phyloP scores from a whole-genome alignment of 53 echinoderm and acorn worm species.

The Holothuria leucospilota region DNA sequence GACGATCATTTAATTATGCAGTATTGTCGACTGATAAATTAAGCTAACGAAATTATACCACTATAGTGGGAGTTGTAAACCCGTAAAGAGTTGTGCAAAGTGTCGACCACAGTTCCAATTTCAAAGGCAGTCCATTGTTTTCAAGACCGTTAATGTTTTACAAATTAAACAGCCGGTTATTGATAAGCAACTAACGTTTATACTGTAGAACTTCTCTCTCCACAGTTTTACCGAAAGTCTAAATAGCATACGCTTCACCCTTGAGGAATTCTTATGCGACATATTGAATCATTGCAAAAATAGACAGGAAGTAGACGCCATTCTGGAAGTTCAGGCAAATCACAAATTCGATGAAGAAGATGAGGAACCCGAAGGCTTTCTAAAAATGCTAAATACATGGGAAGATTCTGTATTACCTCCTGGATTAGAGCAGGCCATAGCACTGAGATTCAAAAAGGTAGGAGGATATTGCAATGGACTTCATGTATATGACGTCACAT shows the following conservation, averaged over 20 bases:
- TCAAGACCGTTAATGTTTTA: too few species aligned
- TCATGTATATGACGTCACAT: too few species aligned
- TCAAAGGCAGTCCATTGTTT: too few species aligned
- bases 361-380: not conserved
- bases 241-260: not conserved
- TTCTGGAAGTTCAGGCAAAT: constrained; percentile 28
- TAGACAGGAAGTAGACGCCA: constrained; percentile 25
- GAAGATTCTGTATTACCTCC: constrained; percentile 34
- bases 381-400: constrained; percentile 29
- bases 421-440: constrained; percentile 23
- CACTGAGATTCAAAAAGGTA: constrained; percentile 31
- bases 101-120: too few species aligned
- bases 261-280: constrained; percentile 29
- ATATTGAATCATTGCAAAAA: constrained; percentile 19
- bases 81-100: too few species aligned
- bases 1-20: too few species aligned
- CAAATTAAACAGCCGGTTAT: too few species aligned
- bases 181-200: too few species aligned
- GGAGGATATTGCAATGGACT: not conserved
- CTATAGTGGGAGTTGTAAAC: too few species aligned
- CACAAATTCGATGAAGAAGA: constrained; percentile 24
- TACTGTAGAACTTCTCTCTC: not conserved
- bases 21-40: too few species aligned
- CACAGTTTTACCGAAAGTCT: constrained; percentile 24
- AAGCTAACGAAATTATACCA: too few species aligned